Evolutionary conservation across 92 coral and sea anemone species (phyloP).

Genomic region (Ricordea florida): DNA sequence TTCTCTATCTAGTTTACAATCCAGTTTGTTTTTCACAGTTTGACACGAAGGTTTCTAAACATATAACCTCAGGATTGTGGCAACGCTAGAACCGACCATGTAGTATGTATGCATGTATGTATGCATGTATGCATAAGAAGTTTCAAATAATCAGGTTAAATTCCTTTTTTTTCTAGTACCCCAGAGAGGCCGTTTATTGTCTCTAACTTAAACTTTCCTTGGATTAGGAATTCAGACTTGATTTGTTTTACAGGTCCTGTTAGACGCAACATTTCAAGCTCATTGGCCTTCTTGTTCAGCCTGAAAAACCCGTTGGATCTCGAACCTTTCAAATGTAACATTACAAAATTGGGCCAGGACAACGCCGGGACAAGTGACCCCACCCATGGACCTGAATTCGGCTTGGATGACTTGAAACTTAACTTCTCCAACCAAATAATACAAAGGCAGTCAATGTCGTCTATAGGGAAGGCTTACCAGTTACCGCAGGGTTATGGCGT

Average conservation of each 20-base stretch:
- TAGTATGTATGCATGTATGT: too few species aligned
- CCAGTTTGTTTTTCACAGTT: too few species aligned
- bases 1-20: too few species aligned
- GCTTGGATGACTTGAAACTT: background rate
- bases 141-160: too few species aligned
- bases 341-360: background rate
- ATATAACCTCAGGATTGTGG: too few species aligned
- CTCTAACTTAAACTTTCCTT: too few species aligned
- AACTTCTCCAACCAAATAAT: background rate
- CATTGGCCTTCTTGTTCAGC: slow-evolving; percentile 29
- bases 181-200: too few species aligned
- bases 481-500: background rate
- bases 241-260: background rate
- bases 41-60: too few species aligned
- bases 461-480: background rate
- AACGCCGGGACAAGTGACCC: slow-evolving; percentile 9
- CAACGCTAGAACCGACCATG: too few species aligned
- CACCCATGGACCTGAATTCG: slow-evolving; percentile 19
- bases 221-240: too few species aligned
- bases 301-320: slow-evolving; percentile 8
- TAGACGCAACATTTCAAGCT: background rate
- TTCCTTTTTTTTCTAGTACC: too few species aligned
- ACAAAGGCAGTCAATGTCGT: background rate
- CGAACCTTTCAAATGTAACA: slow-evolving; percentile 18
- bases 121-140: too few species aligned